Evolutionary conservation across 2,797 vertebrate species (phyloP).

Genomic region (Buceros bicornis): DNA sequence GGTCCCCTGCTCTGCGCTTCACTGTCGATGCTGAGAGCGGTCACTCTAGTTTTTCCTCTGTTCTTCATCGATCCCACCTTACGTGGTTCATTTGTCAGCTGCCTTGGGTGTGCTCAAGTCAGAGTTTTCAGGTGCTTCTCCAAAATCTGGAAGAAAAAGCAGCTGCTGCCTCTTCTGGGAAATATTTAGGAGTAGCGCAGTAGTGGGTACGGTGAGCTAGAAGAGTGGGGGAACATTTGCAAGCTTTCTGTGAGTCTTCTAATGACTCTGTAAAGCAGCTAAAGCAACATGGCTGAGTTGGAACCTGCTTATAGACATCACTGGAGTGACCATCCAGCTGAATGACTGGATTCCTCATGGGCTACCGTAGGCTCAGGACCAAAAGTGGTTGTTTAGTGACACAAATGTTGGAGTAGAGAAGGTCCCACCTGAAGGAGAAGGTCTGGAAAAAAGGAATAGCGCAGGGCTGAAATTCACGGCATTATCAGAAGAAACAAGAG

Average conservation of each 20-base stretch:
- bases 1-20: background rate
- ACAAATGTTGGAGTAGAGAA: background rate
- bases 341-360: background rate
- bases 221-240: background rate
- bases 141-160: background rate
- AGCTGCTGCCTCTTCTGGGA: background rate
- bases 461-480: background rate
- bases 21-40: background rate
- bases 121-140: background rate
- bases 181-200: background rate
- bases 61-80: background rate
- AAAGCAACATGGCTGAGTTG: background rate
- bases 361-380: background rate
- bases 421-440: background rate
- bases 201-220: background rate
- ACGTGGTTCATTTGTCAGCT: background rate
- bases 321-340: background rate
- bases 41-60: background rate
- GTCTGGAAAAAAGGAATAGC: background rate
- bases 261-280: background rate
- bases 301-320: background rate
- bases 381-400: background rate
- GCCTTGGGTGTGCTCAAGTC: background rate
- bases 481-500: background rate
- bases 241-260: background rate